Evolutionary conservation across 37 sponge, comb jelly and placozoan genomes (phyloP), one percentile per base, ranked within the genome.

Genomic region (Cladorhizidae sp.): DNA sequence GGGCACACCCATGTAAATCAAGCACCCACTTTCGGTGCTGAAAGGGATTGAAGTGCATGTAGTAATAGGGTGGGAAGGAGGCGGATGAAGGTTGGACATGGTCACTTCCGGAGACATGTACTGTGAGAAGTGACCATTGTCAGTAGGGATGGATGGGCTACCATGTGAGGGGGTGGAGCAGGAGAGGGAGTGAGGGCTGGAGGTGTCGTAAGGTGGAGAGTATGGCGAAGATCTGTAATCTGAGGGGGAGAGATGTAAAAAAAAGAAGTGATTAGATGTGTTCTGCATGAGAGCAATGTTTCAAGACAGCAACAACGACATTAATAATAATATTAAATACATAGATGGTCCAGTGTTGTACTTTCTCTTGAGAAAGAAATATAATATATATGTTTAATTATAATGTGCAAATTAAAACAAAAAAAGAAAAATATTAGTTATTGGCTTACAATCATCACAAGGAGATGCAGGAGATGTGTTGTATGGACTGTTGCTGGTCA

Each of bases 181-280:
- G 56, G 56, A 11, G 20, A 76, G 42, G 58, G 75, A 75, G 75
- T 75, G 59, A 41, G 77, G 62, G 38, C 59, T 76, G 61, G 77
- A 76, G 7, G 56, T 40, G 62, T 76, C 77, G 22, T 76, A 76
- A n/a, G 77, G 77, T 37, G 77, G 62, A 40, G 77, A 58, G 43
- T 76, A 76, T 1, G 77, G 77, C 5, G 75, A 57, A 25, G 77
- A 61, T 11, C 33, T 65, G 36, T 31, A 65, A 31, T 31, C 67
- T 65, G 61, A 59, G 28, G 12, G 61, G 12, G 61, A 59, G 12
- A 59, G 61, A 12, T 5, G 12, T 12, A 23, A 59, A 9, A 9
- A 9, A 45, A 45, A n/a, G n/a, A 45, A 12, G 9, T 45, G 9
- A 45, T 45, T 45, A 45, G 9, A 45, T 9, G 9, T 45, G 49